Evolutionary conservation across 2,888 invertebrate genomes (phyloP).

Genomic region (Ochropleura leucogaster): DNA sequence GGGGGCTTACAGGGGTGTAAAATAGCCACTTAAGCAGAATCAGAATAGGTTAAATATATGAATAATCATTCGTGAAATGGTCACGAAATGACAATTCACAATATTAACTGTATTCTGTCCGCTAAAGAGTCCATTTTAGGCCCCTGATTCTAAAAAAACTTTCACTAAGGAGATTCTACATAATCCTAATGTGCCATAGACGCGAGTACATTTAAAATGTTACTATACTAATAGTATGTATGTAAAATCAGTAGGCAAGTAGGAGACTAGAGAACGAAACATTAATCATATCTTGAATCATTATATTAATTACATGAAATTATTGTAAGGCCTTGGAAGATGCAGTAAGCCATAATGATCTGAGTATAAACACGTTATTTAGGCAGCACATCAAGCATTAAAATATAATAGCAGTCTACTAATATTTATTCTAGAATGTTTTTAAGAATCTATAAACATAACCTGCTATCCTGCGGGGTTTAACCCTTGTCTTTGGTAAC

Average conservation of each 20-base stretch:
- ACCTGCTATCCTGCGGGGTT: too few relatives aligned
- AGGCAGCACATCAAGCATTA: background rate
- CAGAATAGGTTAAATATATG: too few relatives aligned
- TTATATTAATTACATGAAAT: slow-evolving; percentile 38
- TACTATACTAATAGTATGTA: too few relatives aligned
- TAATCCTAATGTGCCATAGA: background rate
- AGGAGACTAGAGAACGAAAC: background rate
- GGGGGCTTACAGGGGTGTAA: too few relatives aligned
- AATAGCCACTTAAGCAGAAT: too few relatives aligned
- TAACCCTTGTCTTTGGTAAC: too few relatives aligned
- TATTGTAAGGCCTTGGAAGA: slow-evolving; percentile 34
- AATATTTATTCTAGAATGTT: background rate
- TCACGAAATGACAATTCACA: too few relatives aligned
- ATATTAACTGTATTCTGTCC: too few relatives aligned
- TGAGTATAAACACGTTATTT: background rate
- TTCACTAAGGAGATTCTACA: background rate
- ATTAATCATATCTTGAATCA: slow-evolving; percentile 12
- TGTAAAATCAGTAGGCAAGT: background rate
- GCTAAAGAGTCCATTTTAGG: too few relatives aligned
- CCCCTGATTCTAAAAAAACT: background rate
- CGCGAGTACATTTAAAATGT: background rate
- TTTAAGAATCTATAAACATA: background rate
- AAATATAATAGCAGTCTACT: slow-evolving; percentile 1
- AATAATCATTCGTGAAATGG: too few relatives aligned
- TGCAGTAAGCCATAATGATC: background rate